phyloP scores from a whole-genome alignment of 2,888 invertebrate genomes.

The Eristalinus sepulchralis region DNA sequence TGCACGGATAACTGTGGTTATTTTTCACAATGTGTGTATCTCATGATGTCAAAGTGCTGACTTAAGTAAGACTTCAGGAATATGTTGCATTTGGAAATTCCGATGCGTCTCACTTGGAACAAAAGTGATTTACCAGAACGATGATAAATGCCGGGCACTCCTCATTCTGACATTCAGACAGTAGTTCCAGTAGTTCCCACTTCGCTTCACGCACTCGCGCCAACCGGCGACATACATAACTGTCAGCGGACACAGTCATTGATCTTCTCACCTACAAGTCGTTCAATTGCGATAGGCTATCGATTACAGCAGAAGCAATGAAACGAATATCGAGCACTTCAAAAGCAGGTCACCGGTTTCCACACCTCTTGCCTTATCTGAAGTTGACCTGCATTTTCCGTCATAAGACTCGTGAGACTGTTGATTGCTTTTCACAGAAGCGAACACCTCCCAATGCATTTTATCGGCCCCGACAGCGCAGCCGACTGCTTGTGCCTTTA shows the following conservation, averaged over 20 bases:
- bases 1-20: too few relatives aligned
- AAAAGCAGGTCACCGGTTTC: slow-evolving; percentile 43
- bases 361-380: slow-evolving; percentile 11
- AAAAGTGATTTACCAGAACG: background rate
- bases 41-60: too few relatives aligned
- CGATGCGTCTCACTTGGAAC: background rate
- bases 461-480: slow-evolving; percentile 9
- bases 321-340: background rate
- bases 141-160: background rate
- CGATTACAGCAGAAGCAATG: background rate
- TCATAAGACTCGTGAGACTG: slow-evolving; percentile 52
- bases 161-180: background rate
- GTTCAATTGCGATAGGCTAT: background rate
- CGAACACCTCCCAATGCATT: slow-evolving; percentile 8
- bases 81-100: background rate
- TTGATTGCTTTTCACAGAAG: slow-evolving; percentile 21
- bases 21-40: too few relatives aligned
- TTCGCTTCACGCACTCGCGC: background rate
- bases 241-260: background rate
- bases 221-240: background rate
- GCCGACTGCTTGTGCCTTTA: slow-evolving; percentile 27
- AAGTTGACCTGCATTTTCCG: slow-evolving; percentile 47
- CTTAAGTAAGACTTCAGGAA: background rate
- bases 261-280: background rate
- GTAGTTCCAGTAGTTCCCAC: background rate